These are phyloP conservation scores for Neomicropteryx cornuta DNA, from an alignment of 1,140 invertebrate genomes.

Conservation along the genomic window DNA sequence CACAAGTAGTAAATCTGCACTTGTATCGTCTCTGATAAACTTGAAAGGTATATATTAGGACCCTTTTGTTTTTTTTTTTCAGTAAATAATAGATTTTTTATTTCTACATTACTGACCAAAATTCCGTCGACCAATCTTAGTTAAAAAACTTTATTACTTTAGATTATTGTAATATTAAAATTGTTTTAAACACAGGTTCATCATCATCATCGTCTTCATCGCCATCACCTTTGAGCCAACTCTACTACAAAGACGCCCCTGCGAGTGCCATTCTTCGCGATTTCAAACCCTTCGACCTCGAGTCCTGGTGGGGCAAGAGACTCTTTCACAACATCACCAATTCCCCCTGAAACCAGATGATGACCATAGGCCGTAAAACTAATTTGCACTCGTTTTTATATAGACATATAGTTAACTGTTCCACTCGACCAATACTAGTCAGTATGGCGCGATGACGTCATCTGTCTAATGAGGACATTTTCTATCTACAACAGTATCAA, in stretches of 20 bases:
- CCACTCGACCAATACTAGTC: no score
- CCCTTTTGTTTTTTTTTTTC: not conserved
- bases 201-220: conserved; percentile 31
- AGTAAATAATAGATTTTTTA: conserved; percentile 2
- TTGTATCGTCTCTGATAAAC: not conserved
- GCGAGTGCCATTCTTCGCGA: conserved; percentile 56
- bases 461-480: no score
- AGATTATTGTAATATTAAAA: not conserved
- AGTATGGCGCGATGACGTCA: no score
- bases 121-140: not conserved
- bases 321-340: conserved; percentile 71
- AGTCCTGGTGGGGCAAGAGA: conserved; percentile 79
- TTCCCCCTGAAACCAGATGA: conserved; percentile 43
- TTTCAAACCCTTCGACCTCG: conserved; percentile 78
- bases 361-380: no score
- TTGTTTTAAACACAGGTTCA: not conserved
- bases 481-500: no score
- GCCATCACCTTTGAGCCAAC: conserved; percentile 29
- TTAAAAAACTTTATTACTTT: not conserved
- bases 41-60: not conserved
- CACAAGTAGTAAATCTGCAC: no score
- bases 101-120: not conserved
- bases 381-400: no score
- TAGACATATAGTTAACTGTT: no score
- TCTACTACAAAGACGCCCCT: conserved; percentile 62